Conservation (phyloP, 37 sponge, comb jelly and placozoan species). For the Haliclona indistincta region DNA sequence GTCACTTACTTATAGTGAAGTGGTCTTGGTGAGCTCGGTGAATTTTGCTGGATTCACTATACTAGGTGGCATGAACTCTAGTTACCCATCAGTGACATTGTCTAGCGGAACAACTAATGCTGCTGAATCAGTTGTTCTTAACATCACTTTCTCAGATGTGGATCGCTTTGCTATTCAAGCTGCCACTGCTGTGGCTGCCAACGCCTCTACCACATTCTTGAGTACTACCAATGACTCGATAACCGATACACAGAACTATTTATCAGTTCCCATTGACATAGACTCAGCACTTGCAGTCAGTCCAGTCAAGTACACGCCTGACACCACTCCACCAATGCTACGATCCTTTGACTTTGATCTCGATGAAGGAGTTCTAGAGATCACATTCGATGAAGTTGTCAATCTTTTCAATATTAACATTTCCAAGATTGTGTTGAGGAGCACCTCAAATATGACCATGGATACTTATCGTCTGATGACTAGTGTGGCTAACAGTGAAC, state of each 20-base stretch:
- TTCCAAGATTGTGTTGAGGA: constrained; percentile 51
- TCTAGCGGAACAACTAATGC: constrained; percentile 63
- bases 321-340: constrained; percentile 70
- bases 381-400: constrained; percentile 82
- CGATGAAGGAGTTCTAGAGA: constrained; percentile 48
- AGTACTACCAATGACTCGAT: constrained; percentile 66
- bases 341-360: constrained; percentile 67
- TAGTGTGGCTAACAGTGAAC: constrained; percentile 18
- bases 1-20: constrained; percentile 81
- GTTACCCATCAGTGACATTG: constrained; percentile 35
- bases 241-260: constrained; percentile 69
- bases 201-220: constrained; percentile 45
- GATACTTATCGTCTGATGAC: constrained; percentile 29
- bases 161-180: constrained; percentile 64
- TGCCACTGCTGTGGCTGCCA: constrained; percentile 51
- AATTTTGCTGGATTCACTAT: constrained; percentile 59
- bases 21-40: constrained; percentile 64
- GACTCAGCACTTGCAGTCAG: constrained; percentile 15
- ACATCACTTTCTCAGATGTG: constrained; percentile 44
- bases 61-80: constrained; percentile 48
- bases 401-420: constrained; percentile 20
- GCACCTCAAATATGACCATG: constrained; percentile 8
- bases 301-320: constrained; percentile 26
- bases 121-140: constrained; percentile 47
- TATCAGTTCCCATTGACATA: constrained; percentile 26